Evolutionary conservation across 2,888 invertebrate species (phyloP).

Genomic region (Arctia plantaginis): DNA sequence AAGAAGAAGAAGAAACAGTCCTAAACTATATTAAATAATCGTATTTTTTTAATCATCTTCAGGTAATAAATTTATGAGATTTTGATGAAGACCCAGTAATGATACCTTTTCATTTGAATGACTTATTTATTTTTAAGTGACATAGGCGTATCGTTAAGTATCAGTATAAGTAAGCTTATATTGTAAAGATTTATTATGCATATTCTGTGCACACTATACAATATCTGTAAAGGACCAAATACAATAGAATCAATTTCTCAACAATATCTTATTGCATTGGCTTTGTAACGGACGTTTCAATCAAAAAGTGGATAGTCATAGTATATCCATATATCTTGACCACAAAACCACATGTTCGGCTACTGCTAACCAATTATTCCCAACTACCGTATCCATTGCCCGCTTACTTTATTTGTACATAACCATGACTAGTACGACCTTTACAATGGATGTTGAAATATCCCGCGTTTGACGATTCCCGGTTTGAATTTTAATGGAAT

Average conservation of each 20-base stretch:
- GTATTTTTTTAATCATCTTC: not conserved
- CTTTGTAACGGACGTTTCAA: slow-evolving; percentile 73
- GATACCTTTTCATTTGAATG: too few relatives aligned
- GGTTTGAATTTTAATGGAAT: slow-evolving; percentile 62
- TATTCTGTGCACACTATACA: slow-evolving; percentile 31
- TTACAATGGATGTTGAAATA: slow-evolving; percentile 50
- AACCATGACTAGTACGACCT: slow-evolving; percentile 13
- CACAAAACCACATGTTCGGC: slow-evolving; percentile 56
- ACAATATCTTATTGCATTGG: slow-evolving; percentile 36
- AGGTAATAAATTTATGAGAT: not conserved
- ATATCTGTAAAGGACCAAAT: slow-evolving; percentile 34
- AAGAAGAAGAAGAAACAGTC: too few relatives aligned
- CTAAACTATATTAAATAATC: not conserved
- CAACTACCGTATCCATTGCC: slow-evolving; percentile 34
- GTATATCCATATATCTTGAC: slow-evolving; percentile 71
- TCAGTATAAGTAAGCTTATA: not conserved
- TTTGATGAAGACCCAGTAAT: not conserved
- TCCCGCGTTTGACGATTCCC: slow-evolving; percentile 30
- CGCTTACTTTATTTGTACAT: slow-evolving; percentile 14
- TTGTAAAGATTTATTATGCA: slow-evolving; percentile 15
- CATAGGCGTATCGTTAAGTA: not conserved
- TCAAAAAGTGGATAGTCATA: slow-evolving; percentile 77
- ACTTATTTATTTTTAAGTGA: not conserved
- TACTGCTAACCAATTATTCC: slow-evolving; percentile 47
- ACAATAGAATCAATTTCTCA: slow-evolving; percentile 46